Evolutionary conservation across 2,888 invertebrate genomes (phyloP).

Genomic region (Tiliacea citrago): DNA sequence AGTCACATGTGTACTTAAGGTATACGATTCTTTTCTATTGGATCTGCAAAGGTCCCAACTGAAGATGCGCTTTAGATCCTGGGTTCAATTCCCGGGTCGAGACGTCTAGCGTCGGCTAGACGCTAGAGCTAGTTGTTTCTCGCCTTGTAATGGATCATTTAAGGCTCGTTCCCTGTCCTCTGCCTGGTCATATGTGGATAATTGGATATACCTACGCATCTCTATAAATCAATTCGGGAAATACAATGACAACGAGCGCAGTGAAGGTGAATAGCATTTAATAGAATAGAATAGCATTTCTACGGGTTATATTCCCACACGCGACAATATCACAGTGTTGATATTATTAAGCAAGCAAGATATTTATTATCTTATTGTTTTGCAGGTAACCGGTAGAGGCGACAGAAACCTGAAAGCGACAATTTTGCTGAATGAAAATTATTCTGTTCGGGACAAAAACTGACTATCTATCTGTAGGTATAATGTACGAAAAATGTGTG

Average conservation of each 20-base stretch:
- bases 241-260: neutral
- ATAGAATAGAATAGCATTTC: no score
- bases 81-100: neutral
- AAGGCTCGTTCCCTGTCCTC: neutral
- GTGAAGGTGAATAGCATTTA: neutral
- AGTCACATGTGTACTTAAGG: neutral
- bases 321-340: neutral
- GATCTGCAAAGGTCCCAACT: neutral
- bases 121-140: no score
- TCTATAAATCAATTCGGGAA: neutral
- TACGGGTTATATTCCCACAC: constrained; percentile 7
- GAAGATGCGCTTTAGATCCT: neutral
- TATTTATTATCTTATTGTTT: constrained; percentile 7
- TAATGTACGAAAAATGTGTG: neutral
- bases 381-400: neutral
- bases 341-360: neutral
- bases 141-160: neutral
- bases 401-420: neutral
- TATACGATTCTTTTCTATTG: neutral
- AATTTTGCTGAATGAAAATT: neutral
- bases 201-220: no score
- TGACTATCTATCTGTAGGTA: neutral
- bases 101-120: no score
- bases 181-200: no score
- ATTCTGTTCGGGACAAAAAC: neutral